Evolutionary conservation across 2,888 invertebrate species (phyloP), one percentile per base, ranked within the genome.

Genomic region (Loripinus fragilis): DNA sequence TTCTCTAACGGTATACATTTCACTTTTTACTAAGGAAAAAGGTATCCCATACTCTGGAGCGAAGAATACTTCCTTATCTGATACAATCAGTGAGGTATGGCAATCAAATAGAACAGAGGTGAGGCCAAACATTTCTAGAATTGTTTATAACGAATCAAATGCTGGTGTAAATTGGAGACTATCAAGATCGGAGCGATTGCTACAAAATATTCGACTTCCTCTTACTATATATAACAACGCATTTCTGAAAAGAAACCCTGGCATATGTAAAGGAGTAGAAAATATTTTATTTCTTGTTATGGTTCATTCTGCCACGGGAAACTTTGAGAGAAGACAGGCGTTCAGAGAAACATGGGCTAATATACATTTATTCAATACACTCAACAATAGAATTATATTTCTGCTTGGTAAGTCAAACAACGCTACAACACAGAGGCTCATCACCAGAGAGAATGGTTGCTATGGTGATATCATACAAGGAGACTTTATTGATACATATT

Each of bases 401-500:
- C 55, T 89, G 23, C 75, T 90, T 42, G 90, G 91, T 0, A 33
- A 71, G 33, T 76, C 88, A 12, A 48, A 64, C 30, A 78, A 87
- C 52, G 74, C 69, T 20, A 70, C 78, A 1, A 81, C 83, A 2
- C 89, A 90, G 76, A 60, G 77, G 0, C 64, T 80, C 20, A 81
- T 91, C 17, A 87, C 89, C 69, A 86, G 88, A 45, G 91, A 91
- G 74, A 87, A 83, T 64, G 67, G 75, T 8, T 67, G 86, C 0
- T 82, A 88, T 72, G 77, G 81, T 2, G 91, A 91, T 74, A 86
- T 90, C n/a, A 84, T 91, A n/a, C 90, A 91, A 71, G 90, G 90
- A 7, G 68, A 88, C 12, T 91, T 90, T 77, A 28, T 74, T 20
- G 91, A 91, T 70, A 78, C 87, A 0, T 90, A 90, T 74, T 82